Evolutionary conservation across 2,797 vertebrate genomes (phyloP).

Genomic region (Picus viridis): DNA sequence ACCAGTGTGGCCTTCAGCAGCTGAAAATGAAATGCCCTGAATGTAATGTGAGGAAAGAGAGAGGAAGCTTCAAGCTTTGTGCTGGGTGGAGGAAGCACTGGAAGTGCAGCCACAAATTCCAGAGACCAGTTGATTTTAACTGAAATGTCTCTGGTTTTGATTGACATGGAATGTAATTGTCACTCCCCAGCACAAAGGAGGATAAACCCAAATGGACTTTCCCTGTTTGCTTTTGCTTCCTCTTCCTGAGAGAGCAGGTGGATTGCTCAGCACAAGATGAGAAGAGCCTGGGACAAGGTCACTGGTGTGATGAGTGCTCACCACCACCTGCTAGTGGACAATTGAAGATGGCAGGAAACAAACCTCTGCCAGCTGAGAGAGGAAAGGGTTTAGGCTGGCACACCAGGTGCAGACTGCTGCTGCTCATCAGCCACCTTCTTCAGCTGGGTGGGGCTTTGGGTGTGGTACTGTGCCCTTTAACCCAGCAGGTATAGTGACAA

Average conservation of each 20-base stretch:
- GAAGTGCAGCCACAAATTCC: not conserved
- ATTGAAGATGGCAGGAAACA: not conserved
- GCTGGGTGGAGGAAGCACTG: not conserved
- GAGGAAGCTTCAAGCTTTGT: not conserved
- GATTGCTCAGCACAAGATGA: not conserved
- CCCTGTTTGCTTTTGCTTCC: not conserved
- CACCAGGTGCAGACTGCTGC: not conserved
- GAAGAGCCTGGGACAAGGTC: not conserved
- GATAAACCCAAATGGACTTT: not conserved
- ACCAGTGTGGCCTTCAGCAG: not conserved
- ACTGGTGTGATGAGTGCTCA: accelerated
- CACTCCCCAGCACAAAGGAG: accelerated
- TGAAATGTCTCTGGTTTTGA: not conserved
- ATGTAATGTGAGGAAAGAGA: not conserved
- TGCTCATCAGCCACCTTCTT: not conserved
- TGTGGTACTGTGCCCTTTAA: not conserved
- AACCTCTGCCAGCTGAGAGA: not conserved
- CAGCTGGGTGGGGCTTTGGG: not conserved
- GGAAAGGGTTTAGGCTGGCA: not conserved
- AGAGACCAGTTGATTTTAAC: not conserved
- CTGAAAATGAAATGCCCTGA: not conserved
- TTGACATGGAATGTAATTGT: not conserved
- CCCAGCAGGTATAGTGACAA: not conserved
- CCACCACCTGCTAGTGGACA: not conserved
- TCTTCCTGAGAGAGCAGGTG: not conserved